Conservation (phyloP, 2,888 invertebrate genomes). For the Cephus spinipes region DNA sequence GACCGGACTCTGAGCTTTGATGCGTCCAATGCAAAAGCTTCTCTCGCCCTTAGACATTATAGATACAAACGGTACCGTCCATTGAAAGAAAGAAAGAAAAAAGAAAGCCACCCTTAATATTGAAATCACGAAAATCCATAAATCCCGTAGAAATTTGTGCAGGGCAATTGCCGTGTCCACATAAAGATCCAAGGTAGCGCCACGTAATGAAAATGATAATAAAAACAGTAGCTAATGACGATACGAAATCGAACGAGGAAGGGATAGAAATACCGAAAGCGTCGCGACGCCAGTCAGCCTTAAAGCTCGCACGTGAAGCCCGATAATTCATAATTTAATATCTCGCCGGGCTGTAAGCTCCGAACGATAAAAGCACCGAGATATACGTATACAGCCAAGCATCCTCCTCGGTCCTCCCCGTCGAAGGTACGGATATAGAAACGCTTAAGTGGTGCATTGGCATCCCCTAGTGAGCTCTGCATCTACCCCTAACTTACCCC, state of each 20-base stretch:
- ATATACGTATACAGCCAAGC: constrained; percentile 32
- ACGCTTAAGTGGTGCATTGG: constrained; percentile 66
- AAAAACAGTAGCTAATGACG: neutral
- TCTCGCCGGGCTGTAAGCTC: constrained; percentile 38
- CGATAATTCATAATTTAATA: constrained; percentile 51
- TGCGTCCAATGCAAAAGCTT: constrained; percentile 19
- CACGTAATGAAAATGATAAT: neutral
- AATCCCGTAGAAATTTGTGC: too few relatives aligned
- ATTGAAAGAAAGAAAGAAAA: neutral
- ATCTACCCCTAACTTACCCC: constrained; percentile 37
- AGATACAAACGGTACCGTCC: neutral
- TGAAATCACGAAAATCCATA: neutral
- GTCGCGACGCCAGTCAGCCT: neutral
- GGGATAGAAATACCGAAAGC: neutral
- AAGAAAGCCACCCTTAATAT: neutral
- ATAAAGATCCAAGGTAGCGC: neutral
- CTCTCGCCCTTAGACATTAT: neutral
- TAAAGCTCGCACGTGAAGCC: constrained; percentile 1
- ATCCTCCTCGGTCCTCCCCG: neutral
- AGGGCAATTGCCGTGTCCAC: neutral
- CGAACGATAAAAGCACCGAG: constrained; percentile 54
- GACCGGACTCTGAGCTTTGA: constrained; percentile 56
- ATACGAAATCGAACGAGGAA: neutral
- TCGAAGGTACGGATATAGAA: constrained; percentile 61
- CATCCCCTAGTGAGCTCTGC: constrained; percentile 52